phyloP scores from a whole-genome alignment of 2,113 vertebrate genomes.

The Glaucomys volans region DNA sequence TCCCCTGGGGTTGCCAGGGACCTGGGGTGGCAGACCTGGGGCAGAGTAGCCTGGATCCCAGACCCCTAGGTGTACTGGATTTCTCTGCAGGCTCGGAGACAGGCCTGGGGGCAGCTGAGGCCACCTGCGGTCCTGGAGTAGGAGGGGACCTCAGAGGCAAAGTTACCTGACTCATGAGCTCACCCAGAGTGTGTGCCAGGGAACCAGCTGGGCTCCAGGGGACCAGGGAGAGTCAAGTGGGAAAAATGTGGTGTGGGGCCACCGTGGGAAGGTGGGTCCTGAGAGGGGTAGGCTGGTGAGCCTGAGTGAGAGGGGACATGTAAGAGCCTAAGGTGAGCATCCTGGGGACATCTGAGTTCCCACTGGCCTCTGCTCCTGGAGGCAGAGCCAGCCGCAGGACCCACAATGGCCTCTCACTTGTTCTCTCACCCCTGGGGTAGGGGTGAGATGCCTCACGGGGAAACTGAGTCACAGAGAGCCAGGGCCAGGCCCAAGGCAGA shows the following conservation, averaged over 20 bases:
- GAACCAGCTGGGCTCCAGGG: neutral
- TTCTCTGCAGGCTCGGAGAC: fast-evolving
- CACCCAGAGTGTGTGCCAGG: fast-evolving
- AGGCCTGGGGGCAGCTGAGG: neutral
- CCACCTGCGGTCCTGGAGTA: neutral
- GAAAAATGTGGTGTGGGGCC: fast-evolving
- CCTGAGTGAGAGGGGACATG: too few relatives aligned
- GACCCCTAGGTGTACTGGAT: neutral
- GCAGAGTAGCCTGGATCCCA: neutral
- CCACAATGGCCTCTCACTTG: fast-evolving
- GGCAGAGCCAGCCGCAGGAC: fast-evolving
- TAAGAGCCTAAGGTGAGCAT: neutral
- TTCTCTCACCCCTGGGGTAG: neutral
- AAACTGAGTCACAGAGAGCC: neutral
- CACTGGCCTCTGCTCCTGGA: neutral
- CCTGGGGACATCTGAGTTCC: neutral
- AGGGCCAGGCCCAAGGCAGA: fast-evolving
- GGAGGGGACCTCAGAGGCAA: too few relatives aligned
- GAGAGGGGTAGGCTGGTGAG: neutral
- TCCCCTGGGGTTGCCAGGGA: neutral
- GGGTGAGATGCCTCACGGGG: fast-evolving
- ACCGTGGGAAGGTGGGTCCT: fast-evolving
- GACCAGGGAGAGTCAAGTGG: neutral
- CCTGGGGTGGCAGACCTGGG: neutral
- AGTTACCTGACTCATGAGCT: too few relatives aligned